These are phyloP conservation scores for Vireo altiloquus DNA, from an alignment of 2,113 vertebrate species.

Conservation along the genomic window DNA sequence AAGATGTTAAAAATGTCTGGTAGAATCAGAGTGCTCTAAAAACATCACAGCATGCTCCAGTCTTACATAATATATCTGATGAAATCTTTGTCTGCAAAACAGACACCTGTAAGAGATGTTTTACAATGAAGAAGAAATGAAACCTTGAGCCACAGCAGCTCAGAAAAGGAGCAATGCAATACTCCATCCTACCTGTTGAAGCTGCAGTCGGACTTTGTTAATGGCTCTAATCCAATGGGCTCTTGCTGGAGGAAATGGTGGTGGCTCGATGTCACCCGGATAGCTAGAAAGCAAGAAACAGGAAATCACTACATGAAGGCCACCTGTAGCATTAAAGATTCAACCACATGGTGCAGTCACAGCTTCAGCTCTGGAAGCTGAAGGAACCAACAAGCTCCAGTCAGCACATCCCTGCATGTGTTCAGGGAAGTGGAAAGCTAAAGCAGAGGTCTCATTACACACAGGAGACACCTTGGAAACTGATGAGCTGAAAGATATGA, in stretches of 20 bases:
- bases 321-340: background rate
- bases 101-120: background rate
- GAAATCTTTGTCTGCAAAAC: background rate
- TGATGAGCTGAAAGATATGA: background rate
- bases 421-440: background rate
- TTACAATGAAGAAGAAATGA: background rate
- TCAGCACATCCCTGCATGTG: background rate
- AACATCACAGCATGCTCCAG: background rate
- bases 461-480: background rate
- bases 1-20: background rate
- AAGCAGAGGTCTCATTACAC: background rate
- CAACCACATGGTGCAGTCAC: background rate
- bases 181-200: constrained; percentile 86
- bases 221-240: constrained; percentile 92
- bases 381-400: background rate
- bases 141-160: background rate
- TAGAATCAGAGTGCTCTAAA: background rate
- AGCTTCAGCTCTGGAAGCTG: background rate
- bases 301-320: background rate
- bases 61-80: background rate
- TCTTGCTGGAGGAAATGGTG: constrained; percentile 84
- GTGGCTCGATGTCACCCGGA: constrained; percentile 69
- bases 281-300: constrained; percentile 62
- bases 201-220: constrained; percentile 89
- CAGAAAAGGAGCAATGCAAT: background rate